Evolutionary conservation across 2,113 vertebrate species (phyloP).

Genomic region (Isurus oxyrinchus): DNA sequence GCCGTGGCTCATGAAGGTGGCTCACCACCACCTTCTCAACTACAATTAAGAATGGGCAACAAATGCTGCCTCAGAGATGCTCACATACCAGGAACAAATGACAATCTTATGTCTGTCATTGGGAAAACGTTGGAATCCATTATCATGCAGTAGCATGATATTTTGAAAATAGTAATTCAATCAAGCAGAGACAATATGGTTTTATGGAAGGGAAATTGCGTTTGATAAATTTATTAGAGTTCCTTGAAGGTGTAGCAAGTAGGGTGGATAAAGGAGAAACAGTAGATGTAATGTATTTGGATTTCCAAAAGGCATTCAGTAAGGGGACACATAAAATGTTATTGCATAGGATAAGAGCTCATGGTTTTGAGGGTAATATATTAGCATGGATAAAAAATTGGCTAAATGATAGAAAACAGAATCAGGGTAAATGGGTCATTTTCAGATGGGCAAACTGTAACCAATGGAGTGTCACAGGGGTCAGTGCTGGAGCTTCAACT

Average conservation of each 20-base stretch:
- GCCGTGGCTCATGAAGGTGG: too few species aligned
- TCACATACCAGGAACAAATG: not conserved
- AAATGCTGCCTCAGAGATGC: not conserved
- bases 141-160: not conserved
- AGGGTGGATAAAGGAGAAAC: not conserved
- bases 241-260: not conserved
- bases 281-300: not conserved
- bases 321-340: not conserved
- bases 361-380: not conserved
- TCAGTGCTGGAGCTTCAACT: not conserved
- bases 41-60: not conserved
- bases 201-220: not conserved
- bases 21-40: too few species aligned
- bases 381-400: not conserved
- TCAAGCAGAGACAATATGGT: not conserved
- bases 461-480: not conserved
- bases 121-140: not conserved
- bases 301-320: not conserved
- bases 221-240: not conserved
- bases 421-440: not conserved
- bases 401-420: not conserved
- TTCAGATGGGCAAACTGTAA: not conserved
- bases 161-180: not conserved
- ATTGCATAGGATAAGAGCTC: not conserved
- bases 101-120: not conserved